These are phyloP conservation scores for Tiliqua scincoides DNA, from an alignment of 2,113 vertebrate species.

Conservation along the genomic window DNA sequence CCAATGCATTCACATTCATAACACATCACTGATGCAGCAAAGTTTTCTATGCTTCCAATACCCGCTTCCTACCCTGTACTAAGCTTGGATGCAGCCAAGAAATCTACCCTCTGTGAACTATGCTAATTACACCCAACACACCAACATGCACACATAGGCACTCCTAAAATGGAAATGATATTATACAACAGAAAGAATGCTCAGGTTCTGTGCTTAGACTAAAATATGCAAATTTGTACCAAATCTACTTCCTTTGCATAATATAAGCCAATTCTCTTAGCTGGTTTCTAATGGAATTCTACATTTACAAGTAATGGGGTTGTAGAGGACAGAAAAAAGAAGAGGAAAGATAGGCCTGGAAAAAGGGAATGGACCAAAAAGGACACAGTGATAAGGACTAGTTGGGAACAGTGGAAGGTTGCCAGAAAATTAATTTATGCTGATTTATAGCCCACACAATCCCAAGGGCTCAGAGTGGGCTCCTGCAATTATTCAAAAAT, in stretches of 20 bases:
- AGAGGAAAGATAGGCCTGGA: too few relatives aligned
- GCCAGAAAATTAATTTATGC: neutral
- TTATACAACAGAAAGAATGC: neutral
- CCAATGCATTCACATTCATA: conserved; percentile 13
- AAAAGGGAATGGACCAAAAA: neutral
- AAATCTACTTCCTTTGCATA: neutral
- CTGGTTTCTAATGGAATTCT: neutral
- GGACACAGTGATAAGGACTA: neutral
- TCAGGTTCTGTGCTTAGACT: too few relatives aligned
- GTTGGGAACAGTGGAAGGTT: neutral
- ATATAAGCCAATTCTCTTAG: neutral
- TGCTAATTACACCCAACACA: conserved; percentile 23
- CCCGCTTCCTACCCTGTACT: conserved; percentile 23
- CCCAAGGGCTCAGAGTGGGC: neutral
- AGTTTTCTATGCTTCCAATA: conserved; percentile 17
- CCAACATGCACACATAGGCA: neutral
- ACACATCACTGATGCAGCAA: conserved; percentile 7
- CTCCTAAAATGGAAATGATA: too few relatives aligned
- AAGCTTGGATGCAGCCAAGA: neutral
- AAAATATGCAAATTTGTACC: too few relatives aligned
- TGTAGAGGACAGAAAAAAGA: neutral
- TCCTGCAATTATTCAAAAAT: neutral
- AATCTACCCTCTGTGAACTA: conserved; percentile 17
- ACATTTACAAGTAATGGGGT: neutral
- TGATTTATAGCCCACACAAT: neutral